phyloP scores from a whole-genome alignment of 2,113 vertebrate genomes.

The Boulengerochromis microlepis region DNA sequence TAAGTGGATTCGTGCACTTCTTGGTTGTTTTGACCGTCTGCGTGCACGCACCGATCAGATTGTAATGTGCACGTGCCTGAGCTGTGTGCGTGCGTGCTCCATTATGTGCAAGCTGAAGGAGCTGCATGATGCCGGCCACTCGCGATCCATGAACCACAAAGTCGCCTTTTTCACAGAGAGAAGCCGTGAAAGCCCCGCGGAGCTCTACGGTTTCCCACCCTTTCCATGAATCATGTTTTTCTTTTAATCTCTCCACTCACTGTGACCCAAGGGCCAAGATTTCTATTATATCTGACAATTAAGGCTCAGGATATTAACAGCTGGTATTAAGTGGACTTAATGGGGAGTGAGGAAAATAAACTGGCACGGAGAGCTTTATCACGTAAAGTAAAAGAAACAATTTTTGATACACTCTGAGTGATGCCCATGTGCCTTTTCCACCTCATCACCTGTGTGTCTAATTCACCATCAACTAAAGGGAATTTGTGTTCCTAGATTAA shows the following conservation, averaged over 20 bases:
- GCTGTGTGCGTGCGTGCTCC: neutral
- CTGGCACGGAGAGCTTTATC: neutral
- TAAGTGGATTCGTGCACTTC: neutral
- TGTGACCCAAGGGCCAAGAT: neutral
- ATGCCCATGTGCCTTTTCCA: neutral
- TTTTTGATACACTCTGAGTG: neutral
- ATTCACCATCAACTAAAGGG: slow-evolving; percentile 4
- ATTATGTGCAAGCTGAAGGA: neutral
- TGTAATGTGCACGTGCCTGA: neutral
- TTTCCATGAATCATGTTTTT: neutral
- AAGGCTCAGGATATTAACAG: slow-evolving; percentile 18
- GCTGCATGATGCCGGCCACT: neutral
- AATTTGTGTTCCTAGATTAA: slow-evolving; percentile 24
- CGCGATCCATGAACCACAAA: neutral
- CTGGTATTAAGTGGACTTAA: slow-evolving; percentile 24
- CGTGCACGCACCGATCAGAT: neutral
- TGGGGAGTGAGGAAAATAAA: neutral
- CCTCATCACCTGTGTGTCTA: neutral
- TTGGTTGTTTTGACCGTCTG: neutral
- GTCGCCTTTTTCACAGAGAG: neutral
- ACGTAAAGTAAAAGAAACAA: neutral
- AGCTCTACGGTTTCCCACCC: neutral
- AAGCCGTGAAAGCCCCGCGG: neutral
- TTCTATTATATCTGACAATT: slow-evolving; percentile 16
- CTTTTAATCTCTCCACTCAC: slow-evolving; percentile 2